Percentiles rank a stretch among this genome's conserved stretches.
phyloP scores from a whole-genome alignment of 2,113 vertebrate genomes.

The Electrona antarctica region DNA sequence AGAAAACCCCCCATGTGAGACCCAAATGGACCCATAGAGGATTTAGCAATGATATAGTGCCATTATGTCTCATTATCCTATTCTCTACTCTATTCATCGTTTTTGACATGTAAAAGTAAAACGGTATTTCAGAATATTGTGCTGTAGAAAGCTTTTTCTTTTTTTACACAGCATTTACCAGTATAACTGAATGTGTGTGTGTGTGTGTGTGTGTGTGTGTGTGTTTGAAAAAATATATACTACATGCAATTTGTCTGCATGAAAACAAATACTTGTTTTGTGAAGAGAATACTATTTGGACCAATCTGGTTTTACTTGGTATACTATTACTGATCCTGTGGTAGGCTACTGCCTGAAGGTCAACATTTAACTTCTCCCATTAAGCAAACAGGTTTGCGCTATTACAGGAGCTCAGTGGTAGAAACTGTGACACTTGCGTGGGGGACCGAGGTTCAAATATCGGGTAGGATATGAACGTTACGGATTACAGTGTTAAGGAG shows the following conservation, averaged over 20 bases:
- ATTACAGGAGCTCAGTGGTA: too few species aligned
- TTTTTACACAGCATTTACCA: conserved; percentile 1
- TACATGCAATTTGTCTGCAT: too few species aligned
- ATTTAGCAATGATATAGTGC: background rate
- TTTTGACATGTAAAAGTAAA: conserved; percentile 38
- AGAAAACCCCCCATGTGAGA: background rate
- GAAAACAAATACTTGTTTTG: too few species aligned
- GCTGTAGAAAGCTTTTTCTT: background rate
- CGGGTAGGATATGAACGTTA: background rate
- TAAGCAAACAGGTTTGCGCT: too few species aligned
- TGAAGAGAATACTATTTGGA: too few species aligned
- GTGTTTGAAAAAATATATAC: background rate
- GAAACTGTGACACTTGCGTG: too few species aligned
- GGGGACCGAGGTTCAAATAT: too few species aligned
- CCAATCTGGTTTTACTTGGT: too few species aligned
- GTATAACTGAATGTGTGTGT: background rate
- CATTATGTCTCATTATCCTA: conserved; percentile 44
- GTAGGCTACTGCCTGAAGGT: too few species aligned
- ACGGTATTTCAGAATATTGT: conserved; percentile 29
- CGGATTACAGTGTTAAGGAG: background rate
- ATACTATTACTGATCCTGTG: too few species aligned
- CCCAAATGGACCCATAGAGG: too few species aligned
- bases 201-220: background rate
- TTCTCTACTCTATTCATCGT: conserved; percentile 44
- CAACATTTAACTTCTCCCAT: too few species aligned